These are phyloP conservation scores for Lasioglossum vierecki DNA, from an alignment of 2,888 invertebrate species.

Conservation along the genomic window DNA sequence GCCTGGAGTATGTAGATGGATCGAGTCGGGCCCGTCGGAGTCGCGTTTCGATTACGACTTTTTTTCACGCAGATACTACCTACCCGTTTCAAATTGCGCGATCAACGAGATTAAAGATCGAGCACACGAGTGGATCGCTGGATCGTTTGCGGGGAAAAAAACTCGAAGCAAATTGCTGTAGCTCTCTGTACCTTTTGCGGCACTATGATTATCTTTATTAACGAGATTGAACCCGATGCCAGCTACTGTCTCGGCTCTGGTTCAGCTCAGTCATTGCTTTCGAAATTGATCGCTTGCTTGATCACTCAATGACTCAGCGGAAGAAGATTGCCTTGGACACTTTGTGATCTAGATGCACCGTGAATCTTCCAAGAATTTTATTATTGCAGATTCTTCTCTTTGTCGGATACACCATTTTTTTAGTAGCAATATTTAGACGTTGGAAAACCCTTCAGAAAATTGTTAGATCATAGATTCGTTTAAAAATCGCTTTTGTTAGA, in stretches of 20 bases:
- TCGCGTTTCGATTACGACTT: constrained; percentile 46
- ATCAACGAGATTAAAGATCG: constrained; percentile 45
- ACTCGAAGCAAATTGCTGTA: neutral
- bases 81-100: constrained; percentile 41
- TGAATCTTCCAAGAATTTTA: neutral
- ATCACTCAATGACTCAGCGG: neutral
- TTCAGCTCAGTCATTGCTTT: neutral
- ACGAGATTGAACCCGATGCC: neutral
- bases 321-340: neutral
- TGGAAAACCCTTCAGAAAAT: neutral
- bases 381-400: neutral
- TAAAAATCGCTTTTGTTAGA: neutral
- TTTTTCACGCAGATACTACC: constrained; percentile 35
- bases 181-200: neutral
- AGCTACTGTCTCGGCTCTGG: neutral
- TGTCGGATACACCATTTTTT: neutral
- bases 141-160: neutral
- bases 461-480: no score
- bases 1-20: constrained; percentile 16
- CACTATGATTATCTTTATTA: neutral
- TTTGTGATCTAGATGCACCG: neutral
- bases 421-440: no score
- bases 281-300: neutral
- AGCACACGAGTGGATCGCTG: neutral
- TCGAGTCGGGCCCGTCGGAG: constrained; percentile 13